These are phyloP conservation scores for Maniola jurtina DNA, from an alignment of 1,140 invertebrate species.

Conservation along the genomic window DNA sequence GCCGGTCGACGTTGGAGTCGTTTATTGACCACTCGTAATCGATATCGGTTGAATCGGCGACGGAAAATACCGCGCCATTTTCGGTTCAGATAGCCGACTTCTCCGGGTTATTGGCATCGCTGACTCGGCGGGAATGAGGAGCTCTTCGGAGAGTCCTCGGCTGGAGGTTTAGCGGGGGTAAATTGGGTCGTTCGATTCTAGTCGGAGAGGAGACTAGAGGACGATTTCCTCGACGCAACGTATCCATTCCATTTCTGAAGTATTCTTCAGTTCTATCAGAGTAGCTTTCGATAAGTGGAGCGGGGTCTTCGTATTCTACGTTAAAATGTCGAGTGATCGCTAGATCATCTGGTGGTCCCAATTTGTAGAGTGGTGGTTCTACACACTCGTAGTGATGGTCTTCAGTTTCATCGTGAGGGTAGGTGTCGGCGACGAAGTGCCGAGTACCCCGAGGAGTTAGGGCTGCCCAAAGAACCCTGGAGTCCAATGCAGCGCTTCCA, in stretches of 20 bases:
- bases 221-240: slow-evolving; percentile 72
- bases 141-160: slow-evolving; percentile 80
- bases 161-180: slow-evolving; percentile 86
- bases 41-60: slow-evolving; percentile 69
- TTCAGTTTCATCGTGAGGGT: slow-evolving; percentile 78
- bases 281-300: slow-evolving; percentile 85
- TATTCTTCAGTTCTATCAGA: slow-evolving; percentile 72
- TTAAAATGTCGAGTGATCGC: slow-evolving; percentile 84
- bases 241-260: slow-evolving; percentile 70
- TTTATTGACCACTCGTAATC: slow-evolving; percentile 66
- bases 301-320: slow-evolving; percentile 85
- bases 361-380: slow-evolving; percentile 79
- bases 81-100: slow-evolving; percentile 76
- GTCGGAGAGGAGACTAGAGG: slow-evolving; percentile 87
- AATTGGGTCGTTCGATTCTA: slow-evolving; percentile 88
- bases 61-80: slow-evolving; percentile 74
- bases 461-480: slow-evolving; percentile 90
- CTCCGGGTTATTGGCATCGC: slow-evolving; percentile 80
- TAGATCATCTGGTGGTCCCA: slow-evolving; percentile 68
- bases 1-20: slow-evolving; percentile 62
- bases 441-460: slow-evolving; percentile 88
- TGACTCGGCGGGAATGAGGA: slow-evolving; percentile 80
- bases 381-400: slow-evolving; percentile 89
- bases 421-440: slow-evolving; percentile 83
- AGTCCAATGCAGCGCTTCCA: slow-evolving; percentile 77